Evolutionary conservation across 2,113 vertebrate species (phyloP), one percentile per base, ranked within the genome.

Genomic region (Rhinopithecus roxellana): DNA sequence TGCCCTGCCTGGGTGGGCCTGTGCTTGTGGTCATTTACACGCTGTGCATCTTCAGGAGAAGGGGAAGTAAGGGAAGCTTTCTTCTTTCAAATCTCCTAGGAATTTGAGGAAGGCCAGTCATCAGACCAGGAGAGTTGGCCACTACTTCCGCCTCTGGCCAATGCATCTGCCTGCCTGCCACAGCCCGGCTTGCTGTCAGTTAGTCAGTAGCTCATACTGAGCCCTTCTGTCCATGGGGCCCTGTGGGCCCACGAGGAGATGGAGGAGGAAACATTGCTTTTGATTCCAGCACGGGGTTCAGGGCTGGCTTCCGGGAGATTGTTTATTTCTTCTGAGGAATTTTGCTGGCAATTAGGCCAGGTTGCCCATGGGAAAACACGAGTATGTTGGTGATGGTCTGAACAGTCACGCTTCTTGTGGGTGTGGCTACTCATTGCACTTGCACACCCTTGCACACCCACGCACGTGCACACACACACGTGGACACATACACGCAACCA

Each of bases 251-350:
- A 1, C 4, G 7, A 48, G 79, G 59, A 70, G 94, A 48, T 18
- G 7, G 82, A 38, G 52, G 61, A 89, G 96, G 95, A 30, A 69
- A 74, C 94, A 30, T 38, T 92, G 74, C 48, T 59, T 55, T 40
- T 7, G 17, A 78, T 52, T 35, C 3, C 48, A 78, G 55, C 55
- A 1, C 2, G 2, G 89, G 82, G 70, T 9, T 80, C 78, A 57
- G 32, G 45, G 86, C 57, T 0, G 18, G 52, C 64, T 95, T 55
- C 72, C 13, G 0, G 93, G 95, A 90, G 95, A 77, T 88, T 57
- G 20, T 88, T 80, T 84, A 74, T 93, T 96, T 98, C 89, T 8
- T 3, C 25, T 18, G 84, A 95, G 90, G 94, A 79, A 35, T 93
- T 94, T 69, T 90, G 85, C 78, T 83, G 85, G 81, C 55, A 52